Conservation (phyloP, 2,113 vertebrate species). For the Ceuthmochares aereus region DNA sequence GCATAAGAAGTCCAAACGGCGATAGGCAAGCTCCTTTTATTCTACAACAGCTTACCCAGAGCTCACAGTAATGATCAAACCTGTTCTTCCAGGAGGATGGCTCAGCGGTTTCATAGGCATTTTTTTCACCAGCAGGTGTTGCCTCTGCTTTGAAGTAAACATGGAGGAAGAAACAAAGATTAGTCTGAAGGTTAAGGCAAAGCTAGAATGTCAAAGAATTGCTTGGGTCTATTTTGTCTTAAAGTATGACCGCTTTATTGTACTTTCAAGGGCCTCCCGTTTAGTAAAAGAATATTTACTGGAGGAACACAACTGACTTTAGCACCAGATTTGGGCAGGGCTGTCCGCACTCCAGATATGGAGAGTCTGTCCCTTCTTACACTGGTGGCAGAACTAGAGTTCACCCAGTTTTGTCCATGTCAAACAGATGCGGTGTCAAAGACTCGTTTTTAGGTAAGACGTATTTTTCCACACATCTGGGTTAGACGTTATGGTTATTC, state of each 20-base stretch:
- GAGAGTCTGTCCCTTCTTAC: background rate
- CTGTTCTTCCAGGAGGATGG: conserved; percentile 15
- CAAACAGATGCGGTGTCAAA: background rate
- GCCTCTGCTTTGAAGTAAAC: conserved; percentile 37
- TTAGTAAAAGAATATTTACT: background rate
- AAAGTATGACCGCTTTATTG: background rate
- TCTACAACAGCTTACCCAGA: background rate
- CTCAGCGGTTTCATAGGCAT: background rate
- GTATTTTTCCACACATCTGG: background rate
- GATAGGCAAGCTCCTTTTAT: background rate
- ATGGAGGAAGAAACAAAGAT: background rate
- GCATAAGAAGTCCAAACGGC: background rate
- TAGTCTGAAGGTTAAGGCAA: background rate
- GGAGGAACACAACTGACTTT: background rate
- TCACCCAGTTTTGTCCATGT: background rate
- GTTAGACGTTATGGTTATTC: background rate
- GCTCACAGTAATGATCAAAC: background rate
- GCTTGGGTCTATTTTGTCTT: background rate
- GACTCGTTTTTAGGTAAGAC: background rate
- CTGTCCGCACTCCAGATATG: background rate
- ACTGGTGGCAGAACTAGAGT: background rate
- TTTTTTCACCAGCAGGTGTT: conserved; percentile 53
- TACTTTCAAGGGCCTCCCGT: fast-evolving
- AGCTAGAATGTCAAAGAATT: background rate
- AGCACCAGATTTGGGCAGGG: background rate